phyloP scores from a whole-genome alignment of 2,113 vertebrate species.

The Cyanoliseus patagonus region DNA sequence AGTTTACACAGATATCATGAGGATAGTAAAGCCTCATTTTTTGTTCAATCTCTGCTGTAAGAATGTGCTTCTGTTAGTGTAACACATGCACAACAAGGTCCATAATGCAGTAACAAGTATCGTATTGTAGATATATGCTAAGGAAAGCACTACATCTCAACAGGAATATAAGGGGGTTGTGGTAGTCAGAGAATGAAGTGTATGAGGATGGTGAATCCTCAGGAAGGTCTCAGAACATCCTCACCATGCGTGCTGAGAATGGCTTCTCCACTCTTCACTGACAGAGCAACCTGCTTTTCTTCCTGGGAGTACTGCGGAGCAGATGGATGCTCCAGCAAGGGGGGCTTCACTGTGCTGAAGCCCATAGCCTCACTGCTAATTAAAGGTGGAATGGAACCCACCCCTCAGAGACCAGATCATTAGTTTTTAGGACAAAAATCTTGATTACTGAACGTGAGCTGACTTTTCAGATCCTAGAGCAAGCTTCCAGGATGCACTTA shows the following conservation, averaged over 20 bases:
- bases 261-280: neutral
- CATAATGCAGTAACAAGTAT: conserved; percentile 6
- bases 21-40: conserved; percentile 37
- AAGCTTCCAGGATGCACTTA: neutral
- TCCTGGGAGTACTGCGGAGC: neutral
- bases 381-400: neutral
- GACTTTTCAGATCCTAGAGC: neutral
- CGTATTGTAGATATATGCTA: neutral
- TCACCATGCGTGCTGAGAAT: fast-evolving
- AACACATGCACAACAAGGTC: neutral
- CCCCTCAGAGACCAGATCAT: neutral
- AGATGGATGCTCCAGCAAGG: neutral
- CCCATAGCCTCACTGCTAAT: neutral
- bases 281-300: neutral
- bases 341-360: neutral
- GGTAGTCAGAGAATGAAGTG: neutral
- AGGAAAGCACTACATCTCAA: neutral
- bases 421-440: neutral
- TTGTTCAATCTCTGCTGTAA: conserved; percentile 33
- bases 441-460: neutral
- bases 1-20: neutral
- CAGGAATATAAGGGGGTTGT: neutral
- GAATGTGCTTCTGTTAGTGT: conserved; percentile 1
- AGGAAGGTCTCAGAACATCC: neutral
- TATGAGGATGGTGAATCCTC: neutral